Evolutionary conservation across 2,797 vertebrate species (phyloP), one percentile per base, ranked within the genome.

Genomic region (Danio tinwini): DNA sequence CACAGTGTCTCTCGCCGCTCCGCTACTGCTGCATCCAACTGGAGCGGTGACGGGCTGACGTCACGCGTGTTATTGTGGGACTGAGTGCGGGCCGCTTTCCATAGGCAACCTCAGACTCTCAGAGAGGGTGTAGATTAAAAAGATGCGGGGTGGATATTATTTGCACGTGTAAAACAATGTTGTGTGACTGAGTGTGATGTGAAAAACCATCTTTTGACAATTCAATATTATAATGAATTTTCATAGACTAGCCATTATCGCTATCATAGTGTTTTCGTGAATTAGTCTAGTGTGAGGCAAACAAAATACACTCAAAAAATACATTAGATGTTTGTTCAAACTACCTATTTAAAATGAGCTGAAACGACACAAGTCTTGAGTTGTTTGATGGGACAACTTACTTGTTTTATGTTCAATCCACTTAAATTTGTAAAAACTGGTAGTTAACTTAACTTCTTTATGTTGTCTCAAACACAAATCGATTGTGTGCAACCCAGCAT

Each of bases 21-120:
- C 29, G 29, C 29, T 55, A 53, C 71, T 14, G 82, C 86, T 64
- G 64, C 68, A 86, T 90, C 88, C 83, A 89, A 80, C 4, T 81
- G 79, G 86, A 86, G 85, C 83, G 71, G 81, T 86, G 87, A 84
- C 76, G 76, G 16, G 80, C 86, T 94, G 93, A 94, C 94, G 93
- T 95, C 93, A 92, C 53, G 80, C 83, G 64, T 89, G 89, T 92
- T 92, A 92, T 93, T 93, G 89, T 90, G 89, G 89, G 91, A 87
- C 29, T 29, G 29, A 29, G 88, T 78, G 84, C 90, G 73, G 85
- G 90, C 90, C 87, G 90, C 87, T 61, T 62, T 70, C 37, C 56
- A 19, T 47, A 86, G 81, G 78, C 82, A 40, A 78, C 80, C 87
- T 87, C 86, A 84, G 79, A 83, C 85, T 86, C 67, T 1, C 64